Evolutionary conservation across 1,140 invertebrate species (phyloP).

Genomic region (Drosophila orosa): DNA sequence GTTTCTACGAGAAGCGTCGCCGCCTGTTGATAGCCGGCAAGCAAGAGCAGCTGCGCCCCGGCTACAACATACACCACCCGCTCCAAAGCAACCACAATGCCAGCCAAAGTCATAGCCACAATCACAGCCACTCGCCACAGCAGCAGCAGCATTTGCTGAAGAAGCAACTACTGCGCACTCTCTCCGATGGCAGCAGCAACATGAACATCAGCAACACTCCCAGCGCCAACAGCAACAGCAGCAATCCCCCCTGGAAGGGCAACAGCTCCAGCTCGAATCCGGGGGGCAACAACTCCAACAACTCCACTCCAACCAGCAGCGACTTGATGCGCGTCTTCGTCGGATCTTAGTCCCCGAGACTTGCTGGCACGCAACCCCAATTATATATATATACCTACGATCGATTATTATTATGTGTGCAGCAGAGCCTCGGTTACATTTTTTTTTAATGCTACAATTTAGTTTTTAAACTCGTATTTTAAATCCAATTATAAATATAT

Average conservation of each 20-base stretch:
- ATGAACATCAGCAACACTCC: constrained; percentile 51
- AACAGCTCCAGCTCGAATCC: constrained; percentile 60
- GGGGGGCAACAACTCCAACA: constrained; percentile 47
- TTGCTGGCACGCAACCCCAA: constrained; percentile 6
- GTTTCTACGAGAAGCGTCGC: constrained; percentile 75
- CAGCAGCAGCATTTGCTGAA: constrained; percentile 49
- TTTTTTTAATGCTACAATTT: constrained; percentile 37
- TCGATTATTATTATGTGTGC: constrained; percentile 44
- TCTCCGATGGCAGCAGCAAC: constrained; percentile 71
- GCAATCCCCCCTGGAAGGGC: constrained; percentile 68
- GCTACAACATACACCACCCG: not conserved
- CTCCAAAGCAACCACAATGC: constrained; percentile 31
- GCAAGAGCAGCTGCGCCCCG: constrained; percentile 30
- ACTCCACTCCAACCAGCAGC: constrained; percentile 53
- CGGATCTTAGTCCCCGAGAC: constrained; percentile 57
- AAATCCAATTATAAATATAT: constrained; percentile 53
- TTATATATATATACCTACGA: constrained; percentile 27
- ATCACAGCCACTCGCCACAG: constrained; percentile 37
- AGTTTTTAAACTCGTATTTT: constrained; percentile 55
- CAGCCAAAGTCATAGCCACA: constrained; percentile 32
- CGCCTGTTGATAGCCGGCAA: constrained; percentile 42
- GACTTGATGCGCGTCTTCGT: constrained; percentile 79
- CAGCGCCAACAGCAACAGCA: constrained; percentile 30
- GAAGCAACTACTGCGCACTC: constrained; percentile 66
- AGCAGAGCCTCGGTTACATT: constrained; percentile 26